These are phyloP conservation scores for Caenorhabditis afra DNA, from an alignment of 2,888 invertebrate species.

Conservation along the genomic window DNA sequence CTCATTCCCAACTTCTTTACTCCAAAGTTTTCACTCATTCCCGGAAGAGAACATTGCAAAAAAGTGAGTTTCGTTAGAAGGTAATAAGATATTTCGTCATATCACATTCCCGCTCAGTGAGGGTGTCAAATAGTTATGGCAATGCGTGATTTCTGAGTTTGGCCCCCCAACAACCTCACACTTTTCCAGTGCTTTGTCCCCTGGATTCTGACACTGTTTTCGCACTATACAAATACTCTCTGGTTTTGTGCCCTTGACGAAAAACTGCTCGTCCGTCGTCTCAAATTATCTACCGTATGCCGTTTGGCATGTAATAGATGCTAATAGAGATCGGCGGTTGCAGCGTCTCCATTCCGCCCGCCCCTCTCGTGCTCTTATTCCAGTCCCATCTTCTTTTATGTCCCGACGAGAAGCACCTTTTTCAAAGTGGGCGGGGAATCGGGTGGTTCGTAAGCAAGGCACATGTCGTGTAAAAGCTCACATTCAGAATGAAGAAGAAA, in stretches of 20 bases:
- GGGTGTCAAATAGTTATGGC: constrained; percentile 12
- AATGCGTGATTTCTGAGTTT: no score
- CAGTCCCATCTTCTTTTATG: constrained; percentile 15
- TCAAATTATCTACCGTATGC: constrained; percentile 14
- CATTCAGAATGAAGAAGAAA: constrained; percentile 26
- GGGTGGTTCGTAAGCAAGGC: constrained; percentile 1
- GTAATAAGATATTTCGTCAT: constrained; percentile 35
- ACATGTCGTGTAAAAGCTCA: not conserved
- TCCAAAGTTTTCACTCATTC: not conserved
- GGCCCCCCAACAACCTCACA: no score
- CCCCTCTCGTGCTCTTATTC: constrained; percentile 27
- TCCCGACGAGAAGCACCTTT: not conserved
- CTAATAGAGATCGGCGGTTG: constrained; percentile 18
- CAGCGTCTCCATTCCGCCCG: constrained; percentile 12
- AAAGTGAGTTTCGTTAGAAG: not conserved
- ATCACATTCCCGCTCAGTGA: constrained; percentile 17
- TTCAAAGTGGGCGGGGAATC: constrained; percentile 15
- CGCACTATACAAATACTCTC: not conserved
- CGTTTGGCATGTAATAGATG: constrained; percentile 33
- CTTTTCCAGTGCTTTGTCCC: no score
- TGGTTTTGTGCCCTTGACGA: not conserved
- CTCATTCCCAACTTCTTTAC: constrained; percentile 12
- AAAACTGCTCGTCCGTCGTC: not conserved
- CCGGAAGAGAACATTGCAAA: constrained; percentile 7
- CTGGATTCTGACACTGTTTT: no score